Evolutionary conservation across 2,888 invertebrate genomes (phyloP).

Genomic region (Acanthosepion pharaonis): DNA sequence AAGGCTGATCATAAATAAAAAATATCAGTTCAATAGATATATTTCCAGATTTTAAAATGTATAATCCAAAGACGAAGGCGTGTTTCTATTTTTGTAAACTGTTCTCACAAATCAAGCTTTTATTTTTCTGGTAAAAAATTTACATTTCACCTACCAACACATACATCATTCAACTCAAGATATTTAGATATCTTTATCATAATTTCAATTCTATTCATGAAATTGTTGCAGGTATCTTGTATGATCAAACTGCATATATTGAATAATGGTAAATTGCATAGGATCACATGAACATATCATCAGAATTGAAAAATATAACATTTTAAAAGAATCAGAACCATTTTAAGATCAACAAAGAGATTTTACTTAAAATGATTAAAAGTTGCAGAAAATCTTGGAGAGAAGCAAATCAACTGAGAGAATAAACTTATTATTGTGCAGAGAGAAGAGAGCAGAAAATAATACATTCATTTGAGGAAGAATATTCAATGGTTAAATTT

Average conservation of each 20-base stretch:
- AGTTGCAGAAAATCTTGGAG: neutral
- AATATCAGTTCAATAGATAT: neutral
- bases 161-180: neutral
- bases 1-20: slow-evolving; percentile 33
- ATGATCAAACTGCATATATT: neutral
- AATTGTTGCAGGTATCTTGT: neutral
- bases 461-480: neutral
- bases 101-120: slow-evolving; percentile 2
- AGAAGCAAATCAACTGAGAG: neutral
- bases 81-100: neutral
- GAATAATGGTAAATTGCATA: no score
- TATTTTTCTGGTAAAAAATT: neutral
- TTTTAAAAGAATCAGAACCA: neutral
- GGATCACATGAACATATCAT: neutral
- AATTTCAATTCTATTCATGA: neutral
- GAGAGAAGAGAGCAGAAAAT: neutral
- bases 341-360: neutral
- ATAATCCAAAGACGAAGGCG: neutral
- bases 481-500: neutral
- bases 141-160: neutral
- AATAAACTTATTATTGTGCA: neutral
- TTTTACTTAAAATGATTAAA: neutral
- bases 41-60: neutral
- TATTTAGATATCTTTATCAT: neutral
- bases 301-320: no score